A percentile compares a stretch with the other conserved stretches of the same genome.
Conservation (phyloP, 2,797 vertebrate species). For the Discoglossus pictus region DNA sequence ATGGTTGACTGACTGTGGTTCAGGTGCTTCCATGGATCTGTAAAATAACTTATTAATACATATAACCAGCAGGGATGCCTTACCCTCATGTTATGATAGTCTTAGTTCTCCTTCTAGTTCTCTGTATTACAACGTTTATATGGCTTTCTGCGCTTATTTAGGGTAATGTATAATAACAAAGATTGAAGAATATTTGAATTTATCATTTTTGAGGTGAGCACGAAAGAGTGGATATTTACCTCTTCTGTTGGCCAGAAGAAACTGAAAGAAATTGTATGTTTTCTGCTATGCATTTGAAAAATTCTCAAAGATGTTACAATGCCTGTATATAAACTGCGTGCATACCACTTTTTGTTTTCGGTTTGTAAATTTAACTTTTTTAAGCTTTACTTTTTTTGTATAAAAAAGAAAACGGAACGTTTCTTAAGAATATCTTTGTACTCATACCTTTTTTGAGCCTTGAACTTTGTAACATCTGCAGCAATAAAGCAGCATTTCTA, state of each 20-base stretch:
- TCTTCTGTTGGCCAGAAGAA: constrained; percentile 59
- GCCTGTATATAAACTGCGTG: constrained; percentile 96
- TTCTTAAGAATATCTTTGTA: constrained; percentile 98
- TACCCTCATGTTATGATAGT: constrained; percentile 87
- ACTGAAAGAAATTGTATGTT: constrained; percentile 80
- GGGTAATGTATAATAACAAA: constrained; percentile 67
- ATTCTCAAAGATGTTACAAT: constrained; percentile 80
- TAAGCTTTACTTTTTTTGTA: constrained; percentile 99
- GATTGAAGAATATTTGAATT: constrained; percentile 40
- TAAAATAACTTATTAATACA: constrained; percentile 77
- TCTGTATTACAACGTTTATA: constrained; percentile 67
- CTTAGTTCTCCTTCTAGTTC: constrained; percentile 62
- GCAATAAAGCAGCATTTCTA: constrained; percentile 98
- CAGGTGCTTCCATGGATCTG: constrained; percentile 83
- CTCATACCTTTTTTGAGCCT: constrained; percentile 95
- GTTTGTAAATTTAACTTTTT: constrained; percentile 99
- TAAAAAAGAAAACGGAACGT: constrained; percentile 72
- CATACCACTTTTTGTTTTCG: constrained; percentile 96
- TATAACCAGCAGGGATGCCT: constrained; percentile 99
- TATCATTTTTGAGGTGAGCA: constrained; percentile 27
- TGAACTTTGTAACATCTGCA: constrained; percentile 95
- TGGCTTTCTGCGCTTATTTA: constrained; percentile 68
- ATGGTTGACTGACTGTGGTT: constrained; percentile 77
- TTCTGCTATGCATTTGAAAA: constrained; percentile 93
- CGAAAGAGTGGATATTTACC: constrained; percentile 43